phyloP scores from a whole-genome alignment of 1,140 invertebrate genomes.

The Drosophila subpulchrella region DNA sequence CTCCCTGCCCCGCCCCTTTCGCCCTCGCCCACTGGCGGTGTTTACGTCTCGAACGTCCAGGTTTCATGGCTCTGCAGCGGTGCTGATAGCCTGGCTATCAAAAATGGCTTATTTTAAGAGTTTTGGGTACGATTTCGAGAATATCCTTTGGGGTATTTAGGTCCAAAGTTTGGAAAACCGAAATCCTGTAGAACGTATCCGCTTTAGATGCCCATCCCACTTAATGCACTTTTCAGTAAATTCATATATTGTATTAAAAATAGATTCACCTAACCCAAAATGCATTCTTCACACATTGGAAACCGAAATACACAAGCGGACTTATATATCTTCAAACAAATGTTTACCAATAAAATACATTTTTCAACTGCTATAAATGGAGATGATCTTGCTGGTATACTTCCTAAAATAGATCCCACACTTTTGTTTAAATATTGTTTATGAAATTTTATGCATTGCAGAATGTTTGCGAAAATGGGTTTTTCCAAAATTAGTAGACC shows the following conservation, averaged over 20 bases:
- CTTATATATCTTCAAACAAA: conserved; percentile 18
- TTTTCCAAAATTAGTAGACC: neutral
- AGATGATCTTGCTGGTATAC: conserved; percentile 8
- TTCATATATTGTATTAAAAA: conserved; percentile 1
- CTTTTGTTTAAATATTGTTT: conserved; percentile 9
- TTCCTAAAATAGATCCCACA: conserved; percentile 9
- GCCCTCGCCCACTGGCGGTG: conserved; percentile 25
- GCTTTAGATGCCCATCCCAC: neutral
- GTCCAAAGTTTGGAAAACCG: too few species aligned
- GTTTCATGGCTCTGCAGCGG: conserved; percentile 10
- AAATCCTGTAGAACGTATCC: too few species aligned
- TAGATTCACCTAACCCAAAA: conserved; percentile 3
- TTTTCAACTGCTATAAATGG: conserved; percentile 18
- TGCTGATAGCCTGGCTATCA: conserved; percentile 29
- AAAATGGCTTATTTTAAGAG: conserved; percentile 1
- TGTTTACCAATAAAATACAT: conserved; percentile 32
- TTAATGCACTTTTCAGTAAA: neutral
- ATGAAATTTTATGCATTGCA: neutral
- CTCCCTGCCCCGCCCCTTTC: conserved; percentile 20
- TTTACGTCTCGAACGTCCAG: conserved; percentile 45
- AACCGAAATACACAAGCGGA: conserved; percentile 9
- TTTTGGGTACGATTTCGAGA: neutral
- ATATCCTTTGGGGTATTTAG: neutral
- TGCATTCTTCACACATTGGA: neutral
- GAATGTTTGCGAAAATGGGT: neutral